Base-by-base conservation (phyloP, 2,113 vertebrate species). In the Rhombomys opimus region DNA sequence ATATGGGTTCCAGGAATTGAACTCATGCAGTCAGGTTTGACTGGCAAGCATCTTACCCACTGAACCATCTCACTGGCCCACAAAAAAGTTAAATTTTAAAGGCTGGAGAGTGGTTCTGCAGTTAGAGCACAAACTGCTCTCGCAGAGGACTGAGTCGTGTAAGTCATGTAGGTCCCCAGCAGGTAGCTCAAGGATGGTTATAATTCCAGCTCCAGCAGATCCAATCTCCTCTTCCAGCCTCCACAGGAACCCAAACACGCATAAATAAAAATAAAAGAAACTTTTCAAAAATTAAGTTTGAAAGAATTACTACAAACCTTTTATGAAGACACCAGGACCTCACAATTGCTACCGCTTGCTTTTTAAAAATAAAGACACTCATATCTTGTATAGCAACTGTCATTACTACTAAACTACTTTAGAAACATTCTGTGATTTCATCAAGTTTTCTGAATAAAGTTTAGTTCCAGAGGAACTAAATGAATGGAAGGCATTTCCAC, bases 351-450 rank as follows among this genome's bases (percentile, higher is more conserved):
- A 12, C 41, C 82, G 92, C 30, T 95, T 81, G 27, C 22, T 94
- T 94, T 93, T 92, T 22, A 78, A 95, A 95, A 82, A 78, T 89
- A 77, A 57, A 94, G 46, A 14, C 6, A 54, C 52, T 57, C 90
- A 63, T 77, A 67, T 0, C 22, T 68, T 91, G 70, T 52, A 86
- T 17, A 57, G n/a, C 25, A 80, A 68, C n/a, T 92, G 61, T 80
- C 11, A 50, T 75, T 84, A 30, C 38, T 30, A 90, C 27, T 57
- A 78, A 87, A 93, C 54, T 77, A 90, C 27, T 63, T 63, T 77
- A 65, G 7, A 50, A 46, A 52, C 68, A 50, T 14, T 30, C 32
- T 18, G 38, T 7, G 10, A 72, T 12, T 13, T 35, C 30, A 73
- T 65, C 75, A 68, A 68, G 80, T 59, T 65, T 94, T 92, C 41